Evolutionary conservation across 1,140 invertebrate genomes (phyloP), one percentile per base, ranked within the genome.

Genomic region (Popillia japonica): DNA sequence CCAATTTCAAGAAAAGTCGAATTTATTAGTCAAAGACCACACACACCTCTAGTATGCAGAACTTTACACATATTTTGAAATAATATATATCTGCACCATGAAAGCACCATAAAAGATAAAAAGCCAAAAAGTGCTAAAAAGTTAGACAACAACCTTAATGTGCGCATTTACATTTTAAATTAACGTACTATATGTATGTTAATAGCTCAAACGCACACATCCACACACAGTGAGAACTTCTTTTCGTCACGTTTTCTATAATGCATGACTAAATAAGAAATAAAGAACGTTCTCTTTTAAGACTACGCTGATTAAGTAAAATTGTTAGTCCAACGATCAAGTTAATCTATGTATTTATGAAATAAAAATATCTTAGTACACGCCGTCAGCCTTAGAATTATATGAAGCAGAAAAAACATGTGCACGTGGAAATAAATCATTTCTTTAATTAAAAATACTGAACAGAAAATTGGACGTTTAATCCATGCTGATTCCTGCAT

Each of bases 391-490:
- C 9, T 27, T 23, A 9, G 61, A 68, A 68, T 68, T 68, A 68
- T 68, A 20, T 22, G 20, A 68, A 20, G 0, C 27, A 68, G 61
- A 68, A 34, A n/a, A 68, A 68, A 68, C 61, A 23, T 27, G 61
- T 68, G 27, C 61, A 14, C 61, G 61, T 68, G 22, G 22, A 68
- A 68, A 68, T 68, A 68, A 68, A 68, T 68, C 61, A 68, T 68
- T 68, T 27, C 61, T 14, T 68, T 27, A 68, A 27, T 68, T 64
- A 64, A 68, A 68, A 68, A 68, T 27, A 8, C 61, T 22, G 8
- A 34, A 68, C 61, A 34, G 23, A 68, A 68, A 68, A 68, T 68
- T 68, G 61, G 61, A 68, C 61, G 61, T 68, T 68, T 68, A 68
- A 68, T 68, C 61, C 61, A 22, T 14, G 61, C 22, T 68, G 61